A percentile compares a stretch with the other conserved stretches of the same genome.
Conservation (phyloP, 2,113 vertebrate genomes). For the Puffinus mauretanicus region DNA sequence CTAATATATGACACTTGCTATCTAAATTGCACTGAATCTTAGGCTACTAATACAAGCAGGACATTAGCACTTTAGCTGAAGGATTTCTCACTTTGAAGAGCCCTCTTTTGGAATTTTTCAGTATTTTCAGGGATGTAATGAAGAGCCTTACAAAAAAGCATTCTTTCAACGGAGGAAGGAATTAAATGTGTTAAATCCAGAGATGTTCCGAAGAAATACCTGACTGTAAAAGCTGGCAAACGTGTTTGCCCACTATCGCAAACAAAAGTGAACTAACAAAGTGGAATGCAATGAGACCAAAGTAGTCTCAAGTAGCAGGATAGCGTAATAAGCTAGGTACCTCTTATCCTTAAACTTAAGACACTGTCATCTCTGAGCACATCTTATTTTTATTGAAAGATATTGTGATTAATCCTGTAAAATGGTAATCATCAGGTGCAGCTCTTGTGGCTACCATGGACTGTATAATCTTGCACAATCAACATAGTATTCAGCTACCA, state of each 20-base stretch:
- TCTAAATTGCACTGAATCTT: background rate
- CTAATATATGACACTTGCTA: background rate
- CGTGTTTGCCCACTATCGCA: background rate
- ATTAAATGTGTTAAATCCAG: background rate
- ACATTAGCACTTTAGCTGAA: background rate
- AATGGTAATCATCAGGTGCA: background rate
- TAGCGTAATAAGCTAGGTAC: background rate
- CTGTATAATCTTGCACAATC: background rate
- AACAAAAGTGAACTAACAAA: background rate
- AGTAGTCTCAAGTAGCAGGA: background rate
- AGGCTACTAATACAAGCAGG: background rate
- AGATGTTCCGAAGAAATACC: background rate
- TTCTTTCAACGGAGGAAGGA: background rate
- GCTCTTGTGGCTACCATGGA: fast-evolving
- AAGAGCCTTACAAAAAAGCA: background rate
- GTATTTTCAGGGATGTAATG: background rate
- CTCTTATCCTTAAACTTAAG: background rate
- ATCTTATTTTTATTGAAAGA: background rate
- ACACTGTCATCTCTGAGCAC: background rate
- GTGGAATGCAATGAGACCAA: background rate
- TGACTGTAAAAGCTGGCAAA: background rate
- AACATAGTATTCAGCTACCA: background rate
- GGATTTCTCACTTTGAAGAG: background rate
- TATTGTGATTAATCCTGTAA: background rate
- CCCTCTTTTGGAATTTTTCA: background rate